A percentile compares a stretch with the other conserved stretches of the same genome.
These are phyloP conservation scores for Mixornis gularis DNA, from an alignment of 2,113 vertebrate genomes.

Conservation along the genomic window DNA sequence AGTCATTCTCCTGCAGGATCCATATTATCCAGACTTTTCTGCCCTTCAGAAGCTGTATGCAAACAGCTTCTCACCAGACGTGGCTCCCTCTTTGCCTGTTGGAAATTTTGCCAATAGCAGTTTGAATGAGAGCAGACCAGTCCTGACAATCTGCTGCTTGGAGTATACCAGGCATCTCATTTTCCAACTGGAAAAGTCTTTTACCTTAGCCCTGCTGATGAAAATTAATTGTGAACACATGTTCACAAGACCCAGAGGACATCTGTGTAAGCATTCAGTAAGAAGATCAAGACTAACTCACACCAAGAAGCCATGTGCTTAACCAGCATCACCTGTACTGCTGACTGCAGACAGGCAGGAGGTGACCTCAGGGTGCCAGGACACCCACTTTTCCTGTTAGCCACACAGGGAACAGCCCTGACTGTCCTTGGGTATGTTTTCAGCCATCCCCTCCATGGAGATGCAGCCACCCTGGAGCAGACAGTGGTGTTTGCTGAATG, in stretches of 20 bases:
- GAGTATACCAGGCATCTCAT: not conserved
- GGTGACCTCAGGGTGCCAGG: not conserved
- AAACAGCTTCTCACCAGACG: accelerated
- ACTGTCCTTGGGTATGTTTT: not conserved
- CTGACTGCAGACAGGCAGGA: not conserved
- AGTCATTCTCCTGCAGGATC: not conserved
- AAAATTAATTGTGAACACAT: slow-evolving; percentile 40
- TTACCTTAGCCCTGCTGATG: not conserved
- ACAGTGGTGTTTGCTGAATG: not conserved
- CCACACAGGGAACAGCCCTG: not conserved
- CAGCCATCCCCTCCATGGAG: accelerated
- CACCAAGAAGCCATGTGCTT: slow-evolving; percentile 10
- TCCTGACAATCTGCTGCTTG: not conserved
- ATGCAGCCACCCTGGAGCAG: not conserved
- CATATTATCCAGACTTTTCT: not conserved
- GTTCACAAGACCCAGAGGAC: slow-evolving; percentile 17
- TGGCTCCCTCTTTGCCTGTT: not conserved
- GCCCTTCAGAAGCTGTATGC: not conserved
- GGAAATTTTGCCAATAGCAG: not conserved
- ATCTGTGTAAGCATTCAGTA: slow-evolving; percentile 26
- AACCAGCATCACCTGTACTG: slow-evolving; percentile 22
- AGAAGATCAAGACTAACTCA: slow-evolving; percentile 41
- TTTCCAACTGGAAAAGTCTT: slow-evolving; percentile 30
- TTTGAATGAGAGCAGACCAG: not conserved
- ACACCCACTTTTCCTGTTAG: not conserved